phyloP scores from a whole-genome alignment of 2,113 vertebrate genomes.

The Barbus barbus region DNA sequence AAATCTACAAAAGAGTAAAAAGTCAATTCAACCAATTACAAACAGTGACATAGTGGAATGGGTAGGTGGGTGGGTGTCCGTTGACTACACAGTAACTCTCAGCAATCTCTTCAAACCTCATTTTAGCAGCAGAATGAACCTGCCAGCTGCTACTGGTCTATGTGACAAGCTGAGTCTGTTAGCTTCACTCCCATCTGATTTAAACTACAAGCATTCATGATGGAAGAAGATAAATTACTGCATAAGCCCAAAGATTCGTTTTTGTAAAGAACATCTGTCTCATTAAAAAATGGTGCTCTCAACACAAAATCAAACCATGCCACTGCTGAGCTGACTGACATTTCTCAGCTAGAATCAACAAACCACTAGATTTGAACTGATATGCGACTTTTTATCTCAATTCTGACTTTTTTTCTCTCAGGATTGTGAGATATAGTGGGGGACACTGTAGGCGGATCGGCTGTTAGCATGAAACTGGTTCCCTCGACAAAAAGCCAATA shows the following conservation, averaged over 20 bases:
- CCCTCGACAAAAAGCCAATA: too few species aligned
- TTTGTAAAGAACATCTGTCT: constrained; percentile 36
- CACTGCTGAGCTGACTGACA: background rate
- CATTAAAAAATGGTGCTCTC: constrained; percentile 41
- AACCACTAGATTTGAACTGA: background rate
- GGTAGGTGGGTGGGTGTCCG: background rate
- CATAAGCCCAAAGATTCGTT: background rate
- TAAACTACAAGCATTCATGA: constrained; percentile 19
- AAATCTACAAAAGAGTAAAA: background rate
- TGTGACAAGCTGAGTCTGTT: constrained; percentile 29
- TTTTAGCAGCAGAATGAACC: constrained; percentile 47
- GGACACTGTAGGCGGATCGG: too few species aligned
- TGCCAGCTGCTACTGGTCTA: constrained; percentile 49
- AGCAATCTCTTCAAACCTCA: constrained; percentile 44
- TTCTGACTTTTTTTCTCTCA: too few species aligned
- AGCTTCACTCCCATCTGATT: constrained; percentile 11
- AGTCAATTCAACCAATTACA: background rate
- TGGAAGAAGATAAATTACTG: constrained; percentile 5
- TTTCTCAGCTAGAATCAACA: background rate
- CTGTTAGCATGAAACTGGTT: too few species aligned
- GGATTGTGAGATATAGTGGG: too few species aligned
- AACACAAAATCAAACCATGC: background rate
- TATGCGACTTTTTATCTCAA: too few species aligned
- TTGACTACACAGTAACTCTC: constrained; percentile 45
- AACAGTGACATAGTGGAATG: constrained; percentile 5